Base-by-base conservation (phyloP, 2,797 vertebrate species). In the Amblyopsis hoosieri region DNA sequence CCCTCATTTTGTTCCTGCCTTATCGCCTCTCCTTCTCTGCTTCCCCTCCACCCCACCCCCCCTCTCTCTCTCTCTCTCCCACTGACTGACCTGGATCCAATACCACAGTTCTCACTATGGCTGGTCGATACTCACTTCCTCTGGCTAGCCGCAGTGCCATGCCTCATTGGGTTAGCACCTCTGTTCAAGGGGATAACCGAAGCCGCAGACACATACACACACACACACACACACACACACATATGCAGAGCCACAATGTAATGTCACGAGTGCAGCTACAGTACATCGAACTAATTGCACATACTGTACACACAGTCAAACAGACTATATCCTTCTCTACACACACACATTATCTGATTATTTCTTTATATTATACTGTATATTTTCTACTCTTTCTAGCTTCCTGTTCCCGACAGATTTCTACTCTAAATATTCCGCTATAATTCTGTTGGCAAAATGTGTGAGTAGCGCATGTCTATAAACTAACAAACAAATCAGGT, bases 81-180 rank as follows among this genome's bases (percentile, higher is more conserved):
- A 82, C n/a, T 60, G 70, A 54, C 62, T 63, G 64, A 45, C 73
- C 67, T 73, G 66, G 75, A 65, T 84, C 71, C 71, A 72, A 74
- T 57, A 71, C 74, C 53, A 54, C 79, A 67, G 75, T 3, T 1
- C 60, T 10, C 51, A 67, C 74, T 71, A 19, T 54, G 69, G 72
- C 60, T 59, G 72, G 66, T 83, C 84, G 66, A 89, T 83, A 82
- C 78, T 69, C 75, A 69, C 72, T 45, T 84, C 80, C 71, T 84
- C 23, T 69, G 68, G 66, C 69, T 31, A 23, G 59, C 75, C 63
- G 66, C 64, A 60, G 71, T 64, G 57, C 58, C 81, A 77, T 7
- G 71, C 60, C 74, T 83, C 69, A 79, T 84, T 71, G 76, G 75
- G 70, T 83, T 71, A 85, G 66, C 63, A 62, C 70, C 57, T 70